Conservation (phyloP, 2,797 vertebrate species). For the Podarcis siculus region DNA sequence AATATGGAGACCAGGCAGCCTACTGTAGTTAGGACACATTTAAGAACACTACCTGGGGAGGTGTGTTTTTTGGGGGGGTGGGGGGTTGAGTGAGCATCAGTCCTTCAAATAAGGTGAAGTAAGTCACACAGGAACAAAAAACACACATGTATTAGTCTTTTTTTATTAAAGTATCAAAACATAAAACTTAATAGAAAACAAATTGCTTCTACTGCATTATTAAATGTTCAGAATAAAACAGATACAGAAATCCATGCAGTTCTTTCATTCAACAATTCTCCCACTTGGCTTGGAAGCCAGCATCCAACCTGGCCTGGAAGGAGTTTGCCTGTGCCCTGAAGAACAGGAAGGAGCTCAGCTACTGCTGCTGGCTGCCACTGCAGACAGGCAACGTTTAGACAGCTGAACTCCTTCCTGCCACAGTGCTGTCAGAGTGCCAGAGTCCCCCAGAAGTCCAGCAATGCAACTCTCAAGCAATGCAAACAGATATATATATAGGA, state of each 20-base stretch:
- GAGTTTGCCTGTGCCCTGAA: neutral
- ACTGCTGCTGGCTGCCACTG: neutral
- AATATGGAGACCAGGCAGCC: neutral
- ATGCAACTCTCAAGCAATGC: neutral
- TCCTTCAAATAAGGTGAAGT: constrained; percentile 38
- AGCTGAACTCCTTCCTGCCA: neutral
- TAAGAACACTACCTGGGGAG: neutral
- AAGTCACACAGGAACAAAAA: constrained; percentile 45
- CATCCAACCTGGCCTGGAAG: neutral
- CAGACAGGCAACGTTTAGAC: neutral
- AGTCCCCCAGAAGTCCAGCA: neutral
- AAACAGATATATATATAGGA: constrained; percentile 6
- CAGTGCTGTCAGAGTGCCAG: neutral
- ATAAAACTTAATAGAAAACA: constrained; percentile 74
- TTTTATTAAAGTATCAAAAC: constrained; percentile 81
- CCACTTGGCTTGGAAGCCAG: neutral
- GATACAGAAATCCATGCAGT: constrained; percentile 63
- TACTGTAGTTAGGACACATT: neutral
- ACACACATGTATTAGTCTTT: constrained; percentile 57
- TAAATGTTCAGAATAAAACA: constrained; percentile 52
- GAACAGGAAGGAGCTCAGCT: neutral
- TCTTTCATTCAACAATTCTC: constrained; percentile 24
- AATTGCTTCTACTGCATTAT: constrained; percentile 67
- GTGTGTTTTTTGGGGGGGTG: neutral
- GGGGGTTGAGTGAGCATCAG: neutral